phyloP scores from a whole-genome alignment of 37 sponge, comb jelly and placozoan species.

The Eunapius fragilis region DNA sequence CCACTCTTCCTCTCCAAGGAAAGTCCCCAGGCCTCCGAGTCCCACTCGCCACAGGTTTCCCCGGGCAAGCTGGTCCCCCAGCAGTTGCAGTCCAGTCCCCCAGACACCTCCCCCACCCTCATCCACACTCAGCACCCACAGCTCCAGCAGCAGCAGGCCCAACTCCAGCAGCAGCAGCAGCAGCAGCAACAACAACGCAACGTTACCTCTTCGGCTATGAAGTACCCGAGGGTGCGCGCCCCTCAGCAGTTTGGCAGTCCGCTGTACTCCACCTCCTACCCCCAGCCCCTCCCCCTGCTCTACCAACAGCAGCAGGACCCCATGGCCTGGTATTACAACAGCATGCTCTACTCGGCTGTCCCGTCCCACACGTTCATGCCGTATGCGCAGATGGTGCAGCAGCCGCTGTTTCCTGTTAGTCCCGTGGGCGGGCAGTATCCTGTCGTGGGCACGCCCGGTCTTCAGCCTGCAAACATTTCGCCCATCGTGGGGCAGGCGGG shows the following conservation, averaged over 20 bases:
- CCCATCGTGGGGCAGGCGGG: conserved; percentile 5
- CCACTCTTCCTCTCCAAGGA: background rate
- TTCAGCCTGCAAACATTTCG: background rate
- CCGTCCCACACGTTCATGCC: too few species aligned
- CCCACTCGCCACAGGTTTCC: background rate
- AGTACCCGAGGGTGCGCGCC: background rate
- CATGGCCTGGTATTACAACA: background rate
- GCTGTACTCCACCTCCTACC: conserved; percentile 1
- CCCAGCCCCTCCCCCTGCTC: conserved; percentile 38
- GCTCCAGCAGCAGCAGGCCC: background rate
- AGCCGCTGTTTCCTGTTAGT: background rate
- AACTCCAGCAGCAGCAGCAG: conserved; percentile 38
- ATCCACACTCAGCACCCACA: background rate
- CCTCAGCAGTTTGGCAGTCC: conserved; percentile 14
- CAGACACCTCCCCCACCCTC: background rate
- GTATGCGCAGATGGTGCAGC: background rate
- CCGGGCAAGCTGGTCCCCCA: background rate
- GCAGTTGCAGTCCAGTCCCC: background rate
- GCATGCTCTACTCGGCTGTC: background rate
- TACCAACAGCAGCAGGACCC: conserved; percentile 29
- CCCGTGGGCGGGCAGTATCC: background rate
- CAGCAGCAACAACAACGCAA: conserved; percentile 16
- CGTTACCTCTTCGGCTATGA: conserved; percentile 13
- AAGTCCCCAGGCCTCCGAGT: background rate
- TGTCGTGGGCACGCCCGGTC: background rate